Evolutionary conservation across 2,113 vertebrate genomes (phyloP), one percentile per base, ranked within the genome.

Genomic region (Gnathonemus echidnorhynchus): DNA sequence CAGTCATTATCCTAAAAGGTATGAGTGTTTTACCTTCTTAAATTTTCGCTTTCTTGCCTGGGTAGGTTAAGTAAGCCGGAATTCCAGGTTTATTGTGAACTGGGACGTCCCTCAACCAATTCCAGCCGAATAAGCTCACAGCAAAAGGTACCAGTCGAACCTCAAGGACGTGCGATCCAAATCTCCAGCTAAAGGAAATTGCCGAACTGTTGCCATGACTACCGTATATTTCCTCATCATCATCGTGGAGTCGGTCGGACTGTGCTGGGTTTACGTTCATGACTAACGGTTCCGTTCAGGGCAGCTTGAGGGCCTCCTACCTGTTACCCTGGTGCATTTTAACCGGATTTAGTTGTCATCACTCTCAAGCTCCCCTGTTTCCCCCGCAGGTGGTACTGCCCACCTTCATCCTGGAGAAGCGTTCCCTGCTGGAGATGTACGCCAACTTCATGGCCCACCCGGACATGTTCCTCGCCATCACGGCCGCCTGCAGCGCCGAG

Each of bases 381-480:
- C 96, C 96, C 96, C 27, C 56, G 91, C 94, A 98, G 98, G 98
- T 98, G 93, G 97, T 97, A 90, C 97, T 98, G 58, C 97, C 98
- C 93, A 98, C 97, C 1, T 98, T 98, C 93, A 98, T 98, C 92
- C 93, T 98, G 95, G 97, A 98, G 96, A 97, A 97, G 95, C 97
- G 97, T 74, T 98, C 98, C 88, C 93, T 98, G 92, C 95, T 98
- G 94, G 98, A 98, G 96, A 98, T 98, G 97, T 98, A 97, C 4
- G 98, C 98, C 52, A 98, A 98, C 95, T 98, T 98, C 92, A 97
- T 98, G 96, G 97, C 97, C 3, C 98, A 98, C 93, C 97, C 97
- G 0, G 97, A 98, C 94, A 94, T 98, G 94, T 97, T 98, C 95
- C 95, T 98, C 92, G 96, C 96, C 91, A 92, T 98, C 93, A 94